Conservation (phyloP, 2,888 invertebrate genomes). For the Mesochorus sp. region DNA sequence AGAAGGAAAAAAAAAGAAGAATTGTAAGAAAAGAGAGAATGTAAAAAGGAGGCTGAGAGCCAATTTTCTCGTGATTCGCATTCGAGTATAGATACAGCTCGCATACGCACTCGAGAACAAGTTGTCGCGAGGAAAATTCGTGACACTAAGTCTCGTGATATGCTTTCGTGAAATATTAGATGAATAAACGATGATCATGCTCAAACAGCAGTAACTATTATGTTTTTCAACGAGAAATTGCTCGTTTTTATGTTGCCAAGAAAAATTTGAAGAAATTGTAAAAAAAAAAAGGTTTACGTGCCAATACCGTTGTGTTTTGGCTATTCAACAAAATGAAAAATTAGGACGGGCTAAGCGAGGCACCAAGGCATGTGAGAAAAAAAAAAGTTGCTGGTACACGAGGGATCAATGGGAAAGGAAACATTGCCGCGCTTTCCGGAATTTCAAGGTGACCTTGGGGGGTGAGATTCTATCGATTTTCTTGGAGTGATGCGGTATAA, state of each 20-base stretch:
- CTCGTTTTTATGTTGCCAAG: too few species aligned
- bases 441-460: constrained; percentile 45
- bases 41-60: constrained; percentile 20
- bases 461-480: constrained; percentile 41
- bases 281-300: too few species aligned
- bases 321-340: too few species aligned
- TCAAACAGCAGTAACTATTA: too few species aligned
- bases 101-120: constrained; percentile 9
- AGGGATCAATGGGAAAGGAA: background rate
- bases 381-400: background rate
- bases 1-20: background rate
- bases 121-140: background rate
- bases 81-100: background rate
- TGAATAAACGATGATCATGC: background rate
- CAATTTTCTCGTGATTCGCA: constrained; percentile 46
- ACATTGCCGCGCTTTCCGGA: background rate
- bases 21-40: background rate
- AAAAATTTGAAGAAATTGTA: too few species aligned
- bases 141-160: background rate
- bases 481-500: background rate
- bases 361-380: background rate
- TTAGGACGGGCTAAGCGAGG: background rate
- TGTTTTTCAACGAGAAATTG: too few species aligned
- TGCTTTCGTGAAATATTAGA: background rate
- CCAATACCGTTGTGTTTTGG: too few species aligned